Evolutionary conservation across 2,888 invertebrate genomes (phyloP).

Genomic region (Sphaerophoria taeniata): DNA sequence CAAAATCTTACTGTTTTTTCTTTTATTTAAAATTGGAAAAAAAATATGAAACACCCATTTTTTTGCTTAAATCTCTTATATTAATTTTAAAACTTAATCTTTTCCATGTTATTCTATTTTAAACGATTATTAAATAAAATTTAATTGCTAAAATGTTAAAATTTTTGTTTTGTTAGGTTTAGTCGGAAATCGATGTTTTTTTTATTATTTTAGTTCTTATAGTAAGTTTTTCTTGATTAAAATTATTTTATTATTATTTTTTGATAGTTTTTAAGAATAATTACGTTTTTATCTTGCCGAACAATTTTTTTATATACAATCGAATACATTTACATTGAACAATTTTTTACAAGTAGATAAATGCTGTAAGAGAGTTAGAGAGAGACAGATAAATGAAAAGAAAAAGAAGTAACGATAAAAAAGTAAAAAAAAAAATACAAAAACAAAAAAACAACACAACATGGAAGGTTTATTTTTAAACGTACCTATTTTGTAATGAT

Average conservation of each 20-base stretch:
- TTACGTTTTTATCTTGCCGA: conserved; percentile 74
- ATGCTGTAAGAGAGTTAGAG: conserved; percentile 54
- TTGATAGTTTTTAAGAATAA: conserved; percentile 63
- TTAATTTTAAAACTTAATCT: conserved; percentile 39
- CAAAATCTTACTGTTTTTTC: conserved; percentile 33
- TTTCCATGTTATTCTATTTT: conserved; percentile 60
- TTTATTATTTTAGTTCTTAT: conserved; percentile 56
- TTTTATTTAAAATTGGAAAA: neutral
- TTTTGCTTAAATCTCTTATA: neutral
- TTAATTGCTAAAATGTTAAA: conserved; percentile 62
- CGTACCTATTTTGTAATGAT: conserved; percentile 69
- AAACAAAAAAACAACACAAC: conserved; percentile 5
- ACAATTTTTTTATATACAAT: conserved; percentile 61
- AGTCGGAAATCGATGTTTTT: conserved; percentile 69
- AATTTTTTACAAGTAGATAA: conserved; percentile 66
- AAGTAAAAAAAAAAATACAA: conserved; percentile 7
- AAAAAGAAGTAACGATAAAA: neutral
- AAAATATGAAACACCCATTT: no score
- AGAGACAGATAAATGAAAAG: conserved; percentile 29
- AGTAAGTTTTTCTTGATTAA: conserved; percentile 22
- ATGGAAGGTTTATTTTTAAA: conserved; percentile 71
- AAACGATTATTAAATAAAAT: conserved; percentile 32
- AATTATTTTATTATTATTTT: conserved; percentile 23
- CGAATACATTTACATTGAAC: conserved; percentile 56
- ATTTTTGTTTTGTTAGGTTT: conserved; percentile 61